Percentiles rank a stretch among this genome's conserved stretches.
Conservation (phyloP, 2,888 invertebrate species). For the Eurytoma californica region DNA sequence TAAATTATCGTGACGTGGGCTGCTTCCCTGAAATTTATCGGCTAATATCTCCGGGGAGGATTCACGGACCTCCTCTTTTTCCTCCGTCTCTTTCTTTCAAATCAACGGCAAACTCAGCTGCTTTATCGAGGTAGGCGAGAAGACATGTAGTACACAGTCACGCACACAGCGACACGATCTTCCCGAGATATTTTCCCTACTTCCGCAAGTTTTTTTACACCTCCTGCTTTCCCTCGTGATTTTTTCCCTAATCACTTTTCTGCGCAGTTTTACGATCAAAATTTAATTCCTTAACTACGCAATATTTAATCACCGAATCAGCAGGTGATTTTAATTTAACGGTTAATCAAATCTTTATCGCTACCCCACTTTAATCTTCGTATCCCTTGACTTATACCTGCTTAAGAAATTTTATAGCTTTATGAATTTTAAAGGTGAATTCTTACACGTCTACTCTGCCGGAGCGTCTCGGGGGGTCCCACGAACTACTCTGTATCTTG, state of each 20-base stretch:
- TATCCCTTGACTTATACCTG: not conserved
- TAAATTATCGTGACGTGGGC: slow-evolving; percentile 62
- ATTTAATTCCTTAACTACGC: no score
- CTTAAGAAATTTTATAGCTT: slow-evolving; percentile 6
- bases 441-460: slow-evolving; percentile 24
- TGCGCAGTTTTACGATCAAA: no score
- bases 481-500: slow-evolving; percentile 27
- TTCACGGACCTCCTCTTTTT: not conserved
- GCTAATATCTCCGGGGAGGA: slow-evolving; percentile 59
- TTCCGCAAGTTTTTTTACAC: not conserved
- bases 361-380: not conserved
- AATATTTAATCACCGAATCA: not conserved
- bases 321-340: slow-evolving; percentile 4
- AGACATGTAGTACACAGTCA: not conserved
- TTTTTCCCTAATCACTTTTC: no score
- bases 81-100: slow-evolving; percentile 1
- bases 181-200: slow-evolving; percentile 3
- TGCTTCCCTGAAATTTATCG: slow-evolving; percentile 63
- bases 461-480: not conserved
- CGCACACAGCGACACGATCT: not conserved
- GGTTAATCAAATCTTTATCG: not conserved
- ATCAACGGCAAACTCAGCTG: not conserved
- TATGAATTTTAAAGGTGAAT: slow-evolving; percentile 39
- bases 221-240: no score
- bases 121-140: not conserved